Evolutionary conservation across 2,888 invertebrate species (phyloP), one percentile per base, ranked within the genome.

Genomic region (Anodontia alba): DNA sequence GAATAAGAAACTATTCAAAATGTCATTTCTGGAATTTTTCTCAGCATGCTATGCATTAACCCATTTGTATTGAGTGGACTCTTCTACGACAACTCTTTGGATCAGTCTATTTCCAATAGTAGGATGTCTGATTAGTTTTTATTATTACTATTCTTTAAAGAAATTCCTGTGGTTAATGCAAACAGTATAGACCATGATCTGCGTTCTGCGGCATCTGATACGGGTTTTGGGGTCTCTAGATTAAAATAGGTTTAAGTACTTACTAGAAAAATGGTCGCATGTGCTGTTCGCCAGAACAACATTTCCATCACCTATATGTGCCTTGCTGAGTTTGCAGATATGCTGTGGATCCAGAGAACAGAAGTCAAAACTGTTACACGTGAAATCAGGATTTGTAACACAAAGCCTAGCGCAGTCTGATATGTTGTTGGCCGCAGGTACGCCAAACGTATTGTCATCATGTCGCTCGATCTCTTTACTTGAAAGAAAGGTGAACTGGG

Each of bases 351-450:
- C 82, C 12, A 79, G 49, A 0, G 84, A 72, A 78, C 92, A 92
- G 72, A 87, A 89, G 81, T 91, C 90, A 76, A 89, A 92, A 69
- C 92, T 91, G 72, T 89, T 88, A 77, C 92, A 92, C 12, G 79
- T 82, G 76, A 90, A 88, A 10, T 66, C 81, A 1, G 73, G 15
- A 42, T 82, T 80, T 33, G 73, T 69, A 0, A 90, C 86, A 76
- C 87, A 87, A 12, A 87, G 74, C 43, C 83, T 72, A 8, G 89
- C 84, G 73, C 90, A 90, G 36, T 78, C 76, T 1, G 77, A 69
- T 15, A 74, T 36, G 57, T 85, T 84, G 10, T 78, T 73, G 2
- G 78, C 81, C 1, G 31, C 43, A 12, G 84, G 71, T 15, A 73
- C 70, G 0, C 78, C 71, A 69, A 82, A 86, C 15, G 79, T 73